Base-by-base conservation (phyloP, 2,888 invertebrate species). In the Heliconius ethilla region DNA sequence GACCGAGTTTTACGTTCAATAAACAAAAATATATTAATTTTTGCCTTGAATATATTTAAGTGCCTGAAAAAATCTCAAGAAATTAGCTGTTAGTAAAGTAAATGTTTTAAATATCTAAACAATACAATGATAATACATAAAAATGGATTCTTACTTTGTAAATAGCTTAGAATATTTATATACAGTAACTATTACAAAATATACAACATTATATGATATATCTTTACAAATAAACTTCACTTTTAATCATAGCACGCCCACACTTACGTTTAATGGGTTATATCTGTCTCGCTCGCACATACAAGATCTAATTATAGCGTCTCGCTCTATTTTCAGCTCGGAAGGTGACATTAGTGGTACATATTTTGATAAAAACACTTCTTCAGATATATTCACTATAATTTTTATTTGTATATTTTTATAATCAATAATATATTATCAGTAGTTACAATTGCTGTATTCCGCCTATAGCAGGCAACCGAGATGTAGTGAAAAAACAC, bases 321-420 rank as follows among this genome's bases (percentile, higher is more conserved):
- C 89, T 84, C 86, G 84, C 85, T 90, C 88, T 89, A 88, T 88
- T 89, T 89, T 85, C 85, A 85, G 80, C 75, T 70, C 80, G 37
- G 88, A 89, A 89, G 89, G 89, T 89, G 90, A 90, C 89, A 89
- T 87, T 83, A 78, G 75, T 76, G 74, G 70, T 82, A 85, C 37
- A 55, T 69, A 62, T 67, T 67, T n/a, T 69, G 75, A 67, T 69
- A 70, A 73, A 62, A 62, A 73, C 33, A 62, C 33, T 62, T 55
- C 62, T 33, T 29, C n/a, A 55, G 18, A 63, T 37, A 33, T 59
- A 63, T 25, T 73, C 18, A 63, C 2, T 37, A 13, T 37, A 51
- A 27, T 33, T 59, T 33, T 55, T 25, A n/a, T 29, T 7, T 40
- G 45, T 37, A 33, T 59, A 63, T 25, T 73, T 51, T 18, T 18